Conservation (phyloP, 2,888 invertebrate genomes). For the Lithophane ornitopus region DNA sequence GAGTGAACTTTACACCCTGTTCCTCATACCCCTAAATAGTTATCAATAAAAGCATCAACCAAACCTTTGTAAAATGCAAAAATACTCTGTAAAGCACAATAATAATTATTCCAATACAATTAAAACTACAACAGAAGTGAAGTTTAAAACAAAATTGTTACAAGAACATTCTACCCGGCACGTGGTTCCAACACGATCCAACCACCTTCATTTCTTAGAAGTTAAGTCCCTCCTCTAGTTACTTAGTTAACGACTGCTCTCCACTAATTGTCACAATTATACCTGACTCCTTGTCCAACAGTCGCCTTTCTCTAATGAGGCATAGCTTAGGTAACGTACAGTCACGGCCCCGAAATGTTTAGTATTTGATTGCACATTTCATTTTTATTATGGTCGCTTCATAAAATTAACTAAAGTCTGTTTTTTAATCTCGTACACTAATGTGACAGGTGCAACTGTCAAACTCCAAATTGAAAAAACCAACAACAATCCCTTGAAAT, state of each 20-base stretch:
- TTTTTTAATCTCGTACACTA: too few species aligned
- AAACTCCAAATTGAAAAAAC: too few species aligned
- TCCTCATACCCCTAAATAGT: too few species aligned
- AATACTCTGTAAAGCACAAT: neutral
- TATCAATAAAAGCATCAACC: neutral
- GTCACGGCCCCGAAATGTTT: neutral
- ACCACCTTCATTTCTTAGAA: constrained; percentile 15
- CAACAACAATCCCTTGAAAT: too few species aligned
- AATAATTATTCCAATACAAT: neutral
- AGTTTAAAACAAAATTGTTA: constrained; percentile 12
- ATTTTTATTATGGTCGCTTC: neutral
- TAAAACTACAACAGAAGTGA: neutral
- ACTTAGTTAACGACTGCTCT: constrained; percentile 24
- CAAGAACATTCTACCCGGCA: neutral
- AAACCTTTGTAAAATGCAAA: neutral
- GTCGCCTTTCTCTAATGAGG: constrained; percentile 18
- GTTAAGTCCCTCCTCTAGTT: constrained; percentile 8
- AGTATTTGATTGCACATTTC: neutral
- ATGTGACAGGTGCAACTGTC: too few species aligned
- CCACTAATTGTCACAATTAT: constrained; percentile 52
- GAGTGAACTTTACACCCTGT: too few species aligned
- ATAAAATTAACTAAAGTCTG: neutral
- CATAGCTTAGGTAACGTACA: neutral
- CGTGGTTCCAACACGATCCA: constrained; percentile 31
- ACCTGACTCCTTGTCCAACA: constrained; percentile 21